Percentiles rank a stretch among this genome's conserved stretches.
phyloP scores from a whole-genome alignment of 2,888 invertebrate species.

The Dasysyrphus tricinctus region DNA sequence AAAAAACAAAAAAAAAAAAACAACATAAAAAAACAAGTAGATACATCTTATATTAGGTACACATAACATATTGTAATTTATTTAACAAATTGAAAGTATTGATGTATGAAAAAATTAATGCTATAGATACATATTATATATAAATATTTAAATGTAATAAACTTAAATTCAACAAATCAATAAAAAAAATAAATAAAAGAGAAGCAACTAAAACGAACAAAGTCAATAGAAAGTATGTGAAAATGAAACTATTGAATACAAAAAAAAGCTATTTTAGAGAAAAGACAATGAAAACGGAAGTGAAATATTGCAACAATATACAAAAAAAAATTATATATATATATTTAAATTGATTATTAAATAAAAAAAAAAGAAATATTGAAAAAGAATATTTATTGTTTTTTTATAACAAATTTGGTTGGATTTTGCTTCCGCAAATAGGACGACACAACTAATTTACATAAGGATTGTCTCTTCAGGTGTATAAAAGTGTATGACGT shows the following conservation, averaged over 20 bases:
- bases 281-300: slow-evolving; percentile 72
- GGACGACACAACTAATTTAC: no score
- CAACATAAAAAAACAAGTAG: slow-evolving; percentile 49
- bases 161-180: slow-evolving; percentile 52
- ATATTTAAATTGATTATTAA: slow-evolving; percentile 74
- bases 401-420: neutral
- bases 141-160: slow-evolving; percentile 60
- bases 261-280: slow-evolving; percentile 64
- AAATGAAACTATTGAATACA: slow-evolving; percentile 50
- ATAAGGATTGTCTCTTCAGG: no score
- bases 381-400: slow-evolving; percentile 17
- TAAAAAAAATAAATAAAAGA: slow-evolving; percentile 52
- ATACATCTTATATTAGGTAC: slow-evolving; percentile 62
- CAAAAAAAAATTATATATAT: slow-evolving; percentile 53
- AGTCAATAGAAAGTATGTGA: slow-evolving; percentile 56
- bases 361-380: slow-evolving; percentile 57
- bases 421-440: no score
- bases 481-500: no score
- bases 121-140: slow-evolving; percentile 63
- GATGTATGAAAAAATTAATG: slow-evolving; percentile 56
- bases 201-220: slow-evolving; percentile 56
- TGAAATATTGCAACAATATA: slow-evolving; percentile 73
- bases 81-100: slow-evolving; percentile 63
- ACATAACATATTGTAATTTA: slow-evolving; percentile 69
- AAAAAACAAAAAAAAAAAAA: no score